Base-by-base conservation (phyloP, 2,888 invertebrate genomes). In the Limnephilus lunatus region DNA sequence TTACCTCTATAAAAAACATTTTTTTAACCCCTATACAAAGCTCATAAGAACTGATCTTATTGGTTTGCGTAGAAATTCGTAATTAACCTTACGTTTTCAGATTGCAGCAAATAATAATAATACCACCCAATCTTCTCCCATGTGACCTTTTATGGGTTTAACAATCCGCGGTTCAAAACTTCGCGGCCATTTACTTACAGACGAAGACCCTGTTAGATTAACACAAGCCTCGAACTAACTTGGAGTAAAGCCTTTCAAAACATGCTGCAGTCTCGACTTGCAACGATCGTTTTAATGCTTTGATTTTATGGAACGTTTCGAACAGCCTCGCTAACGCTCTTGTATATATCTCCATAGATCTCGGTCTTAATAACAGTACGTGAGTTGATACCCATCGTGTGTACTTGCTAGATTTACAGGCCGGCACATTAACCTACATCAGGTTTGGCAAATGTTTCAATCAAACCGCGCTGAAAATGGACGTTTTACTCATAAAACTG, bases 381-480 rank as follows among this genome's bases (percentile, higher is more conserved):
- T n/a, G 68, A 68, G 68, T 25, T 68, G 25, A 25, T 68, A n/a
- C 68, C 68, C 68, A 68, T n/a, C 68, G 9, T n/a, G 25, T 68
- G 25, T 68, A n/a, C 25, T 68, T 68, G 68, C 25, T 68, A 68
- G 85, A 25, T 39, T 7, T 85, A 85, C 32, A 25, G 32, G 25
- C 44, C 30, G 87, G 31, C 87, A 87, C 53, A 68, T 87, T 87
- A 87, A 87, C 85, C 85, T 39, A 85, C 39, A 35, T 85, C 32
- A 85, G 85, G 32, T 85, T 85, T 85, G 85, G 32, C 25, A 25
- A 85, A 85, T 85, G 85, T 85, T 82, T 82, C 32, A 32, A 82
- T 32, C 31, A 32, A 82, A 82, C 68, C 68, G 25, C 68, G 68
- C 25, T 68, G 68, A 68, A 68, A 68, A 25, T n/a, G 68, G 68